A percentile compares a stretch with the other conserved stretches of the same genome.
Evolutionary conservation across 2,888 invertebrate genomes (phyloP).

Genomic region (Didymodactylos carnosus): DNA sequence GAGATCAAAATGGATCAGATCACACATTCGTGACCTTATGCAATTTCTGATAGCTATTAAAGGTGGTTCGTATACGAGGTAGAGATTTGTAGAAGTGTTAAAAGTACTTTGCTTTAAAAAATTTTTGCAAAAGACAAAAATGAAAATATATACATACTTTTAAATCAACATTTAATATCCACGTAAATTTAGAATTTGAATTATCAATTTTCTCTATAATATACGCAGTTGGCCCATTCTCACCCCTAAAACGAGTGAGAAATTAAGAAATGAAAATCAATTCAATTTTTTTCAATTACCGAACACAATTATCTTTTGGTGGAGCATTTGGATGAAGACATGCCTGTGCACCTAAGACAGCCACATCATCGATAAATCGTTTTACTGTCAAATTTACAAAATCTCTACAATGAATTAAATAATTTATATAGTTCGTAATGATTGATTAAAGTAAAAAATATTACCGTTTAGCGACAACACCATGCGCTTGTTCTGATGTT

Average conservation of each 20-base stretch:
- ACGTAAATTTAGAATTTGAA: background rate
- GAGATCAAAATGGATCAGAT: too few relatives aligned
- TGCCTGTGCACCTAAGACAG: background rate
- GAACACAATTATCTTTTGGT: constrained; percentile 3
- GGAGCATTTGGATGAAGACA: background rate
- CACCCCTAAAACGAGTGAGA: constrained; percentile 1
- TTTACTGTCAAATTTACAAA: background rate
- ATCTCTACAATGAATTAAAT: too few relatives aligned
- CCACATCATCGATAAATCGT: background rate
- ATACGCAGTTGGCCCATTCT: constrained; percentile 12
- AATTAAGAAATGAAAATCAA: background rate
- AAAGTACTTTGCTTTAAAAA: too few relatives aligned
- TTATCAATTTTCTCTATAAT: background rate
- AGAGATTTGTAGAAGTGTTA: too few relatives aligned
- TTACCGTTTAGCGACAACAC: background rate
- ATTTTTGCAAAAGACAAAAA: background rate
- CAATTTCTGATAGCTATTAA: too few relatives aligned
- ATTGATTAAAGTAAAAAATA: too few relatives aligned
- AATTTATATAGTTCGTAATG: too few relatives aligned
- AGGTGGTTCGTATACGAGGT: too few relatives aligned
- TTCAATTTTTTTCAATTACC: background rate
- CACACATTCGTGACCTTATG: too few relatives aligned
- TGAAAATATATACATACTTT: background rate
- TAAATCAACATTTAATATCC: constrained; percentile 8
- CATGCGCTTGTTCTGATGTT: background rate